A percentile compares a stretch with the other conserved stretches of the same genome.
These are phyloP conservation scores for Syngnathus rostellatus DNA, from an alignment of 2,797 vertebrate species.

Conservation along the genomic window DNA sequence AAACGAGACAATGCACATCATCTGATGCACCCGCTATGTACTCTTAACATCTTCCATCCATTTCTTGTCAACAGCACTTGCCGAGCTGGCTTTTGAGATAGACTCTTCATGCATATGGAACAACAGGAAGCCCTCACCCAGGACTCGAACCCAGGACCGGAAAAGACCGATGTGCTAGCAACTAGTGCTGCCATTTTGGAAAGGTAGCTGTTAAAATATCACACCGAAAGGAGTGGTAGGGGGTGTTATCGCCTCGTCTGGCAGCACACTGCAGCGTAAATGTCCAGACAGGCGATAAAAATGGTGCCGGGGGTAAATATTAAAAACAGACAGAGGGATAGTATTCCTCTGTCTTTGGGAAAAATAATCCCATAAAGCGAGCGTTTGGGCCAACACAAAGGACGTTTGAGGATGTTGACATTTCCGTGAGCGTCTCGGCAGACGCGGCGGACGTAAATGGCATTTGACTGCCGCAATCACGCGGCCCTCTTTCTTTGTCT, in stretches of 20 bases:
- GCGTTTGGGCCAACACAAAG: conserved; percentile 46
- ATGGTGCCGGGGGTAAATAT: conserved; percentile 10
- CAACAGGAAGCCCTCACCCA: neutral
- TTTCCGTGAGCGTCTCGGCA: conserved; percentile 35
- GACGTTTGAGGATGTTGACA: conserved; percentile 41
- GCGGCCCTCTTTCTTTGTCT: too few relatives aligned
- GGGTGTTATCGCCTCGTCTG: neutral
- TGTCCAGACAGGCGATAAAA: neutral
- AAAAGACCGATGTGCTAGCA: neutral
- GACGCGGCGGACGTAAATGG: conserved; percentile 21
- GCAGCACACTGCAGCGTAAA: neutral
- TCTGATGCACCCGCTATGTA: neutral
- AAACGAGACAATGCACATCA: neutral
- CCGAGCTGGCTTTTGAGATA: too few relatives aligned
- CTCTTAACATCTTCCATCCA: neutral
- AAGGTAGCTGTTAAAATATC: neutral
- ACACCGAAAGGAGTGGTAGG: neutral
- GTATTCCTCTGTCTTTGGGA: conserved; percentile 35
- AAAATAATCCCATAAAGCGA: conserved; percentile 60
- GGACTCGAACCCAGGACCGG: neutral
- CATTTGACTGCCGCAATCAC: conserved; percentile 20
- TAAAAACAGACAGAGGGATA: conserved; percentile 34
- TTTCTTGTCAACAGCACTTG: neutral
- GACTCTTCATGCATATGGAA: too few relatives aligned
- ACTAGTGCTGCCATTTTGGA: neutral